Base-by-base conservation (phyloP, 2,797 vertebrate genomes). In the Aulostomus chinensis region DNA sequence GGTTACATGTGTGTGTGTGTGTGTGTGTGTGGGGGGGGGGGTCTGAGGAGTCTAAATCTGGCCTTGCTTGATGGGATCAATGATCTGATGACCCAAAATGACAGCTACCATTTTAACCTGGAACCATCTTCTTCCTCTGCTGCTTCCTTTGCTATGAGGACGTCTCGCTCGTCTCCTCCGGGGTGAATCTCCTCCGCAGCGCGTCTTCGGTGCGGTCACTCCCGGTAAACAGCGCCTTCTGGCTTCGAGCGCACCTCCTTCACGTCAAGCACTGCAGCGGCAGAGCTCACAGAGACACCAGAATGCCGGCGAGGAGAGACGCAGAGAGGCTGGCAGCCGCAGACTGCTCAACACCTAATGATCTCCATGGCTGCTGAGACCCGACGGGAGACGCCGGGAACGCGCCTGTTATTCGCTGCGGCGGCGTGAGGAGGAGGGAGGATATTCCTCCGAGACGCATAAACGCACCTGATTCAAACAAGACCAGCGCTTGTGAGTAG, bases 341-440 rank as follows among this genome's bases (percentile, higher is more conserved):
- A 58, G 30, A 60, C 71, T 38, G 59, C 73, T 80, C 76, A 50
- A 52, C 58, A n/a, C n/a, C n/a, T n/a, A 50, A 74, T 74, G 21
- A 51, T 58, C 55, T 64, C 75, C 45, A 30, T 35, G n/a, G 82
- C 74, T 80, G 80, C 75, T 66, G 71, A 66, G 66, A 82, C 33
- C 42, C 41, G 52, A 45, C 60, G n/a, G 46, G 37, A 80, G 58
- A 58, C 62, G 68, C 66, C 64, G 57, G 45, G 65, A 78, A 70
- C 68, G 76, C 74, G 59, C 76, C 71, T 69, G 46, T 72, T 70
- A 52, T 40, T 65, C 12, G 36, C 55, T n/a, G n/a, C n/a, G n/a
- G n/a, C n/a, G n/a, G n/a, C n/a, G n/a, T n/a, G n/a, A 50, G 11
- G 41, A 46, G 22, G 58, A 46, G 50, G 35, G 39, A 22, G 53